Base-by-base conservation (phyloP, 2,888 invertebrate genomes). In the Mystacides longicornis region DNA sequence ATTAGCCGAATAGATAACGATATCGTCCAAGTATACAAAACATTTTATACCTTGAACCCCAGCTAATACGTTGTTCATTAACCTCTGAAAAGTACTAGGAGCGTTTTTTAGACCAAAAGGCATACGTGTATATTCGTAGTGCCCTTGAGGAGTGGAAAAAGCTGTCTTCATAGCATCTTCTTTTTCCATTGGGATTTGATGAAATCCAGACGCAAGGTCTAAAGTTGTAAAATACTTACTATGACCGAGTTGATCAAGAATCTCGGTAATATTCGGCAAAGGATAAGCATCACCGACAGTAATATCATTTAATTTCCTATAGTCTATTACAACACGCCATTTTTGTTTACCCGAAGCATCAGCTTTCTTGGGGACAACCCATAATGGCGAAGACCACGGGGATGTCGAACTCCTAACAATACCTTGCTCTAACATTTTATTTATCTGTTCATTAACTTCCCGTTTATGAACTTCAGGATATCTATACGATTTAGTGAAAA, bases 131-230 rank as follows among this genome's bases (percentile, higher is more conserved):
- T n/a, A n/a, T n/a, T n/a, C n/a, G n/a, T n/a, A n/a, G n/a, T n/a
- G n/a, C n/a, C n/a, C n/a, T n/a, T n/a, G n/a, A n/a, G n/a, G n/a
- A n/a, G n/a, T n/a, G n/a, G n/a, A n/a, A n/a, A n/a, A n/a, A n/a
- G n/a, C n/a, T n/a, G n/a, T n/a, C n/a, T n/a, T n/a, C n/a, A n/a
- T n/a, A n/a, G 22, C 37, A 21, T 64, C 60, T 14, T 50, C 14
- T 2, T 56, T 18, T 7, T 62, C 23, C 59, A 67, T 64, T 19
- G 62, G 60, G 1, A 68, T 67, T 52, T 68, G 67, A 31, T 67
- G 65, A 48, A 66, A 67, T 0, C 67, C 67, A 1, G 62, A 64
- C 1, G 66, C 64, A 0, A 67, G 46, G 53, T 67, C 66, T 1
- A 65, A 22, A n/a, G 64, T 65, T 5, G 62, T 49, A 58, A 64